Conservation (phyloP, 1,140 invertebrate species). For the Drosophila ercepeae region DNA sequence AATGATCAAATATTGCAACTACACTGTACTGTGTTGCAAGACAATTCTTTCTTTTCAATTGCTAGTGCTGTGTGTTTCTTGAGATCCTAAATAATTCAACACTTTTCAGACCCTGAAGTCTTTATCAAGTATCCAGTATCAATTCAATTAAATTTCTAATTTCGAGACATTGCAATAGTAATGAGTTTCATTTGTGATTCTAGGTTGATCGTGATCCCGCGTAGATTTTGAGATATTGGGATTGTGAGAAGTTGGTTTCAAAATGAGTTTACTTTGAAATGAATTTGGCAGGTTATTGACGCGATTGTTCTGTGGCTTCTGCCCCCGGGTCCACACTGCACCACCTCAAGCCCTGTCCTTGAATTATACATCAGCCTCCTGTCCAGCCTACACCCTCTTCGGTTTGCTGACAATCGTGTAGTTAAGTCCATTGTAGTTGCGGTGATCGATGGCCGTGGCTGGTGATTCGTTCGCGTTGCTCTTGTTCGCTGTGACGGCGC, state of each 20-base stretch:
- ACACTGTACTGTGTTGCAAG: slow-evolving; percentile 23
- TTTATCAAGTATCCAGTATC: not conserved
- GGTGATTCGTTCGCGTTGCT: slow-evolving; percentile 9
- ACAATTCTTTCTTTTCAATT: not conserved
- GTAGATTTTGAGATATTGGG: not conserved
- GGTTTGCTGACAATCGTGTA: slow-evolving; percentile 92
- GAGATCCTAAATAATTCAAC: not conserved
- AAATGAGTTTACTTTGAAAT: not conserved
- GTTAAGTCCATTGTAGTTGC: slow-evolving; percentile 89
- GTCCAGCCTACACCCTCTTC: slow-evolving; percentile 84
- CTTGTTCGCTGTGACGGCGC: slow-evolving; percentile 15
- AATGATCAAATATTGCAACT: not conserved
- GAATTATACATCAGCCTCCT: not conserved
- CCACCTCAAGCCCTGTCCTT: not conserved
- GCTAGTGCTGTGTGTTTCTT: not conserved
- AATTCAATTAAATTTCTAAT: not conserved
- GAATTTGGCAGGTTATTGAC: not conserved
- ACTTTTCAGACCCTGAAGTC: not conserved
- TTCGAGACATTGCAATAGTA: not conserved
- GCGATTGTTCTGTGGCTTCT: no score
- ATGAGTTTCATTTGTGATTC: not conserved
- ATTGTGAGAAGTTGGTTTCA: no score
- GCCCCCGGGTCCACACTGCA: slow-evolving; percentile 22
- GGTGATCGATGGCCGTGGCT: slow-evolving; percentile 84
- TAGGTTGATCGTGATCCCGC: not conserved